phyloP scores from a whole-genome alignment of 2,888 invertebrate species.

The Brassicogethes aeneus region DNA sequence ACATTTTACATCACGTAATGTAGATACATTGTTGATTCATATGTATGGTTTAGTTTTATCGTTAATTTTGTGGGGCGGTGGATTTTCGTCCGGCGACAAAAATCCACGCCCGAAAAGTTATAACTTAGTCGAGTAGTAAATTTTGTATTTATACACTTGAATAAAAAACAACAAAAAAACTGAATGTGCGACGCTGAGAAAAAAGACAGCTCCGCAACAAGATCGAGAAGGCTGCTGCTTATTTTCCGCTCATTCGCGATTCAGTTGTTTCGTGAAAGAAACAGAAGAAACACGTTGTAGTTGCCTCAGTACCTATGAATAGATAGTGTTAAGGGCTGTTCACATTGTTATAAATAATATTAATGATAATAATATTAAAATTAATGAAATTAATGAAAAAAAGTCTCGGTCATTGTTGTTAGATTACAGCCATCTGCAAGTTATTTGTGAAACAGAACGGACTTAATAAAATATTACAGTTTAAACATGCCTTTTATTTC shows the following conservation, averaged over 20 bases:
- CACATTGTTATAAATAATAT: slow-evolving; percentile 40
- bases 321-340: slow-evolving; percentile 38
- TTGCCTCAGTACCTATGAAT: slow-evolving; percentile 43
- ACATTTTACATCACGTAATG: no score
- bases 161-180: background rate
- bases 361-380: slow-evolving; percentile 32
- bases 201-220: background rate
- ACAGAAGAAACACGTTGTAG: slow-evolving; percentile 34
- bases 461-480: slow-evolving; percentile 42
- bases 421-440: slow-evolving; percentile 40
- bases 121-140: slow-evolving; percentile 5
- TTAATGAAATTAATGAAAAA: no score
- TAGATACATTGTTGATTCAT: slow-evolving; percentile 40
- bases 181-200: background rate
- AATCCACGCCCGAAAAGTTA: background rate
- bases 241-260: background rate
- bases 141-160: slow-evolving; percentile 17
- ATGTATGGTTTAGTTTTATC: slow-evolving; percentile 16
- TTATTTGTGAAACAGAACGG: slow-evolving; percentile 37
- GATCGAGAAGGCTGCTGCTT: background rate
- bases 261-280: background rate
- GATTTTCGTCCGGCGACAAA: background rate
- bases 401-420: slow-evolving; percentile 39
- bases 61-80: background rate
- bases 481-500: no score